phyloP scores from a whole-genome alignment of 2,113 vertebrate genomes.

The Ptyas mucosa region DNA sequence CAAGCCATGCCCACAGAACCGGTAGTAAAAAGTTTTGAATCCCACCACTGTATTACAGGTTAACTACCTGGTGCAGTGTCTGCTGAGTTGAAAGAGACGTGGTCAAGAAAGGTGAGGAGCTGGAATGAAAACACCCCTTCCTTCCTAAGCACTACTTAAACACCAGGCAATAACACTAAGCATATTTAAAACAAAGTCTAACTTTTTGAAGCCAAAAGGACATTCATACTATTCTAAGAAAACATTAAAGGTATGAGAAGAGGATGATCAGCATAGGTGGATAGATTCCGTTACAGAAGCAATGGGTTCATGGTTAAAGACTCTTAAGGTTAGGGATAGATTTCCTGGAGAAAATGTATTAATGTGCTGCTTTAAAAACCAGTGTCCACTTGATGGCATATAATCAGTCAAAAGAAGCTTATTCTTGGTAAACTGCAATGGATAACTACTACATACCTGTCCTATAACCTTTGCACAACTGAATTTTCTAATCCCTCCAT shows the following conservation, averaged over 20 bases:
- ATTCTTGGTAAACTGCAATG: not conserved
- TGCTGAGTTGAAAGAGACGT: not conserved
- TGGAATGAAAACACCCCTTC: not conserved
- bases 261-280: not conserved
- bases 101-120: not conserved
- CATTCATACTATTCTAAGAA: not conserved
- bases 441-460: not conserved
- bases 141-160: not conserved
- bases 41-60: not conserved
- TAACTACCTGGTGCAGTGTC: not conserved
- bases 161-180: not conserved
- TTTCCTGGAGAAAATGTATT: not conserved
- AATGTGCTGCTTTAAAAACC: not conserved
- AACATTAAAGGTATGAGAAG: not conserved
- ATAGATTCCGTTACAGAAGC: not conserved
- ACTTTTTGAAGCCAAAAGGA: not conserved
- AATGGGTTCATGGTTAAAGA: not conserved
- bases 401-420: not conserved
- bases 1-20: too few species aligned
- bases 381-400: not conserved
- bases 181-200: not conserved
- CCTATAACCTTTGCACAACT: not conserved
- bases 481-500: not conserved
- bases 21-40: too few species aligned
- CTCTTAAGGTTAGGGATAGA: not conserved